Conservation (phyloP, 2,888 invertebrate species). For the Cyclophora albipunctata region DNA sequence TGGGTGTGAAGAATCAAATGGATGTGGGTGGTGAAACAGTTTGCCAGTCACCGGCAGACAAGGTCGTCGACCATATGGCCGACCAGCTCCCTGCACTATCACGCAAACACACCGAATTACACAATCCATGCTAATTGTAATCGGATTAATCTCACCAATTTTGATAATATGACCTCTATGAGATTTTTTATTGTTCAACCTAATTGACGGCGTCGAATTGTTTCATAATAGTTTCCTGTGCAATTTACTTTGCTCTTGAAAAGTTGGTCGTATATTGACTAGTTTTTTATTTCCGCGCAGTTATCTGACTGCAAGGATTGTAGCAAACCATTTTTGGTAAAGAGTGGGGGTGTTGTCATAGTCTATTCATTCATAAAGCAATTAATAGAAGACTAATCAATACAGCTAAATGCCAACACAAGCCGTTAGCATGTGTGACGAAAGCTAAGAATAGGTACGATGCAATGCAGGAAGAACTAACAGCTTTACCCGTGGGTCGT, state of each 20-base stretch:
- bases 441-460: too few species aligned
- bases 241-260: slow-evolving; percentile 41
- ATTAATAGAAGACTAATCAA: too few species aligned
- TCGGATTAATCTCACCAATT: slow-evolving; percentile 24
- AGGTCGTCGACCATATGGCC: slow-evolving; percentile 64
- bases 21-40: slow-evolving; percentile 43
- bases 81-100: slow-evolving; percentile 29
- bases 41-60: slow-evolving; percentile 46
- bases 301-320: slow-evolving; percentile 28
- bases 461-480: background rate
- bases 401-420: too few species aligned
- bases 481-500: background rate
- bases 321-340: too few species aligned
- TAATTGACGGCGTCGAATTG: slow-evolving; percentile 15
- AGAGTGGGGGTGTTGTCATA: too few species aligned
- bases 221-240: slow-evolving; percentile 27
- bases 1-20: slow-evolving; percentile 36
- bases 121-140: slow-evolving; percentile 23
- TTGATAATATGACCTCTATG: slow-evolving; percentile 18
- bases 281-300: slow-evolving; percentile 29
- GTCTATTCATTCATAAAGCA: too few species aligned
- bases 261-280: slow-evolving; percentile 11
- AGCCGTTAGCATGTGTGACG: too few species aligned
- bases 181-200: slow-evolving; percentile 12
- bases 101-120: slow-evolving; percentile 30